Evolutionary conservation across 2,797 vertebrate species (phyloP).

Genomic region (Cercopithecus mitis): DNA sequence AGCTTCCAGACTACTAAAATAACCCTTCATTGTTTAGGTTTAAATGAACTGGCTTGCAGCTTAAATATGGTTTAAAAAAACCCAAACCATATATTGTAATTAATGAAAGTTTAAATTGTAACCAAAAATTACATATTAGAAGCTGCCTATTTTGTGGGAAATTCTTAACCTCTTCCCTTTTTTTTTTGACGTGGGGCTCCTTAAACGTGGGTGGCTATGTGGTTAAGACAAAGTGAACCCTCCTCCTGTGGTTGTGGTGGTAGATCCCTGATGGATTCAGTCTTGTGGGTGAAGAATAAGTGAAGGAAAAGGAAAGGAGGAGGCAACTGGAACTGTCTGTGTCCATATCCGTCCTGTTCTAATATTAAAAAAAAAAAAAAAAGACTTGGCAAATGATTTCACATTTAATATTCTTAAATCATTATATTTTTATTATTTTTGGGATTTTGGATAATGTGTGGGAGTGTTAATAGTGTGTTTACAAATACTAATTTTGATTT

Average conservation of each 20-base stretch:
- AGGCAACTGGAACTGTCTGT: background rate
- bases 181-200: background rate
- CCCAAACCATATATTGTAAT: background rate
- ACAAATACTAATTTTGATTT: conserved; percentile 46
- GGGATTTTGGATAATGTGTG: conserved; percentile 1
- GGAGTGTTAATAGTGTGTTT: background rate
- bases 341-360: background rate
- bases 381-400: background rate
- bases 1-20: conserved; percentile 3
- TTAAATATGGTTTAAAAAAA: background rate
- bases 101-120: conserved; percentile 31
- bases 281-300: background rate
- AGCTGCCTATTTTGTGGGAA: conserved; percentile 21
- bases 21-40: conserved; percentile 21
- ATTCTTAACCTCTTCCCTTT: background rate
- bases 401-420: background rate
- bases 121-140: background rate
- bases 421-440: background rate
- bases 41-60: background rate
- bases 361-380: background rate
- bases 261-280: background rate
- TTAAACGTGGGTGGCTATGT: background rate
- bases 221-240: background rate
- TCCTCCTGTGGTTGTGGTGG: background rate
- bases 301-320: background rate